Conservation (phyloP, 1,140 invertebrate species). For the Stegodyphus mimosarum region DNA sequence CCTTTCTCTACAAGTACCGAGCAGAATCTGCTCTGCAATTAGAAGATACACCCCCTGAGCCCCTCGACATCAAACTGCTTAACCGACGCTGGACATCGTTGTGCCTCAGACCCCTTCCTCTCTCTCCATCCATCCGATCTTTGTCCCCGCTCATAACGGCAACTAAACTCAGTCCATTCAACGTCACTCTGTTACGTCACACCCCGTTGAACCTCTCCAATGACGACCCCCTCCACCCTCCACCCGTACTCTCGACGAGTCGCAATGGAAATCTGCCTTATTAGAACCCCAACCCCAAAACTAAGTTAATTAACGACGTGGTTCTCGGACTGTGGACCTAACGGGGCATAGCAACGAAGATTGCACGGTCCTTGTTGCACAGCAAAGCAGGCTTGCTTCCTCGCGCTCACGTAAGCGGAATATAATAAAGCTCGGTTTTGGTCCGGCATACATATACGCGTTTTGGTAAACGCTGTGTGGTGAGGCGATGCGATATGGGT, state of each 20-base stretch:
- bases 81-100: constrained; percentile 35
- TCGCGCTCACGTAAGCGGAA: constrained; percentile 51
- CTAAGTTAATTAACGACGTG: constrained; percentile 57
- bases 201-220: constrained; percentile 51
- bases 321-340: constrained; percentile 44
- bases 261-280: constrained; percentile 55
- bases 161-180: constrained; percentile 49
- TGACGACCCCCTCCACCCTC: neutral
- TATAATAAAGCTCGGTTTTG: constrained; percentile 42
- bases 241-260: neutral
- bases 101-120: too few species aligned
- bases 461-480: constrained; percentile 45
- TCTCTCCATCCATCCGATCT: constrained; percentile 15
- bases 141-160: constrained; percentile 45
- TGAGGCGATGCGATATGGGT: constrained; percentile 17
- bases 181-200: constrained; percentile 51
- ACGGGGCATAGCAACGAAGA: constrained; percentile 34
- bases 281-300: constrained; percentile 48
- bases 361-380: constrained; percentile 21
- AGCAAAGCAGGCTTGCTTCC: neutral
- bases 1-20: too few species aligned
- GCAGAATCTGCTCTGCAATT: constrained; percentile 1
- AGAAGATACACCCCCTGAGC: constrained; percentile 3
- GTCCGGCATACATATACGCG: neutral
- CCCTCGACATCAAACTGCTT: constrained; percentile 25